phyloP scores from a whole-genome alignment of 92 coral and sea anemone genomes.

The Bergia sp. region DNA sequence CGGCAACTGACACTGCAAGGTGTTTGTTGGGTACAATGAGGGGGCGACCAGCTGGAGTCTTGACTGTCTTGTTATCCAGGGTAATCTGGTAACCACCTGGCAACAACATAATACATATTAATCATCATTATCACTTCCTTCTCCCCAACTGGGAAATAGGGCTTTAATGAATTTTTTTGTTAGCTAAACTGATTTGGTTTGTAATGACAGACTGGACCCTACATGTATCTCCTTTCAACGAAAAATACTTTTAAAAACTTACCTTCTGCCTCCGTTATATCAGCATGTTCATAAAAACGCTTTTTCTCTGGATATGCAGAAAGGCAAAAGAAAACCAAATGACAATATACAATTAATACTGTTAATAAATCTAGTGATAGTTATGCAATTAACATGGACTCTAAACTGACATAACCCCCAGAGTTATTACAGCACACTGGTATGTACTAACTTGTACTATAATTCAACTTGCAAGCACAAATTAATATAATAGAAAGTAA shows the following conservation, averaged over 20 bases:
- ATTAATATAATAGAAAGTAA: no score
- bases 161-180: not conserved
- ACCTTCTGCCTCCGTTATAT: conserved; percentile 77
- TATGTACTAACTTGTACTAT: no score
- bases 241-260: not conserved
- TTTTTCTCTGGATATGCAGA: conserved; percentile 66
- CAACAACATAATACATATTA: not conserved
- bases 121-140: not conserved
- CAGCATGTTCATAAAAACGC: conserved; percentile 85
- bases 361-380: not conserved
- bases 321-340: not conserved
- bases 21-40: conserved; percentile 78
- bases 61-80: conserved; percentile 81
- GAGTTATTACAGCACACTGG: no score
- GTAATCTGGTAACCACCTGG: conserved; percentile 87
- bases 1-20: conserved; percentile 91
- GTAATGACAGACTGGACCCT: not conserved
- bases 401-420: no score
- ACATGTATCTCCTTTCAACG: not conserved
- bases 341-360: not conserved
- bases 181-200: not conserved
- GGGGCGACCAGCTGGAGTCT: conserved; percentile 83
- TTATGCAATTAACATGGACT: no score
- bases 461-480: no score
- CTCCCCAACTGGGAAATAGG: no score